Percentiles rank a stretch among this genome's conserved stretches.
phyloP scores from a whole-genome alignment of 2,888 invertebrate species.

The Pseudoips prasinana region DNA sequence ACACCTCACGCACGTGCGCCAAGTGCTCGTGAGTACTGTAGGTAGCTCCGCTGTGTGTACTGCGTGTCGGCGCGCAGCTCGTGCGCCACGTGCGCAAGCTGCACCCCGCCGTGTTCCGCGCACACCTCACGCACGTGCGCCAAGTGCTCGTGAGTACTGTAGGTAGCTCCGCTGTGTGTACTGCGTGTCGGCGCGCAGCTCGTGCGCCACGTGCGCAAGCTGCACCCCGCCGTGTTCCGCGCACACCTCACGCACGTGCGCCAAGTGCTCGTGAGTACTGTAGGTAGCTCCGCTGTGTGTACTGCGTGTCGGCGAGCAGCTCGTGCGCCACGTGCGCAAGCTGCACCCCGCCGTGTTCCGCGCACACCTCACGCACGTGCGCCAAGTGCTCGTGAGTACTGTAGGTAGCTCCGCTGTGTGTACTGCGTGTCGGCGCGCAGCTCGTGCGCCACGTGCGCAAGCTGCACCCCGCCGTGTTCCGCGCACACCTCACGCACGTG shows the following conservation, averaged over 20 bases:
- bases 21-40: conserved; percentile 34
- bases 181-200: conserved; percentile 88
- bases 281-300: conserved; percentile 87
- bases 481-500: too few relatives aligned
- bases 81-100: conserved; percentile 88
- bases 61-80: conserved; percentile 87
- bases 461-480: too few relatives aligned
- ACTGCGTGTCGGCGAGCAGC: conserved; percentile 86
- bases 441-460: too few relatives aligned
- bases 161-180: conserved; percentile 88
- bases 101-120: conserved; percentile 84
- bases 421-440: too few relatives aligned
- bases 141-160: conserved; percentile 34
- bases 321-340: conserved; percentile 89
- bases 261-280: conserved; percentile 34
- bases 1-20: conserved; percentile 62
- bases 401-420: too few relatives aligned
- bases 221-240: conserved; percentile 85
- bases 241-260: conserved; percentile 64
- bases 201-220: conserved; percentile 88
- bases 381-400: too few relatives aligned
- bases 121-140: conserved; percentile 63
- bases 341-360: too few relatives aligned
- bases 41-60: conserved; percentile 89
- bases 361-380: too few relatives aligned